These are phyloP conservation scores for Hesperia comma DNA, from an alignment of 2,888 invertebrate species.

Conservation along the genomic window DNA sequence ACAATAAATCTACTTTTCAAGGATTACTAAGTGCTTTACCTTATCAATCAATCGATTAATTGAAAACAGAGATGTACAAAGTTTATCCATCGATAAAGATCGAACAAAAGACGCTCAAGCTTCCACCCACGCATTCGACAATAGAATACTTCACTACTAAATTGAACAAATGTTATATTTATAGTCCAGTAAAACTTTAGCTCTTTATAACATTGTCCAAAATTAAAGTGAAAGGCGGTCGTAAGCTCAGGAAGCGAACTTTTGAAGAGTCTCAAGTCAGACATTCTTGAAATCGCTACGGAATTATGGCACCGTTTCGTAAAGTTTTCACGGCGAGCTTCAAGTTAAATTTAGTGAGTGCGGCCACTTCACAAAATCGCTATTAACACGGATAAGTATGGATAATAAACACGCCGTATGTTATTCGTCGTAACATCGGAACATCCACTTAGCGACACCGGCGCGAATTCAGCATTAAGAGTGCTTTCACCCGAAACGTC, in stretches of 20 bases:
- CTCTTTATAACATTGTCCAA: constrained; percentile 54
- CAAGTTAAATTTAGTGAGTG: constrained; percentile 79
- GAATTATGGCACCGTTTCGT: constrained; percentile 75
- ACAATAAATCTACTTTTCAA: no score
- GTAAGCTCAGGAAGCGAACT: constrained; percentile 64
- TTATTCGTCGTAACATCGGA: constrained; percentile 51
- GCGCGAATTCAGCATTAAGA: constrained; percentile 76
- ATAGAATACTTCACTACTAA: background rate
- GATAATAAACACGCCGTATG: constrained; percentile 69
- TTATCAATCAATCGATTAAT: background rate
- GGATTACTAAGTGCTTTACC: no score
- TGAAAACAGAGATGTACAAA: background rate
- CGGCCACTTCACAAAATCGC: constrained; percentile 73
- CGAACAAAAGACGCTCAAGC: background rate
- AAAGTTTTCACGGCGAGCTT: constrained; percentile 68
- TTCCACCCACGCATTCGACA: background rate
- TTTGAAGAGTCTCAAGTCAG: constrained; percentile 67
- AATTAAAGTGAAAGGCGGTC: constrained; percentile 64
- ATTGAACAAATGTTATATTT: constrained; percentile 35
- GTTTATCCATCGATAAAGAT: background rate
- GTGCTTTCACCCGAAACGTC: constrained; percentile 82
- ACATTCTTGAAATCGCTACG: constrained; percentile 78
- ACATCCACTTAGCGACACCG: constrained; percentile 63
- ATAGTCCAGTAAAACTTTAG: constrained; percentile 43
- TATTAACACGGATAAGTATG: constrained; percentile 74